Base-by-base conservation (phyloP, 2,113 vertebrate genomes). In the Sapayoa aenigma region DNA sequence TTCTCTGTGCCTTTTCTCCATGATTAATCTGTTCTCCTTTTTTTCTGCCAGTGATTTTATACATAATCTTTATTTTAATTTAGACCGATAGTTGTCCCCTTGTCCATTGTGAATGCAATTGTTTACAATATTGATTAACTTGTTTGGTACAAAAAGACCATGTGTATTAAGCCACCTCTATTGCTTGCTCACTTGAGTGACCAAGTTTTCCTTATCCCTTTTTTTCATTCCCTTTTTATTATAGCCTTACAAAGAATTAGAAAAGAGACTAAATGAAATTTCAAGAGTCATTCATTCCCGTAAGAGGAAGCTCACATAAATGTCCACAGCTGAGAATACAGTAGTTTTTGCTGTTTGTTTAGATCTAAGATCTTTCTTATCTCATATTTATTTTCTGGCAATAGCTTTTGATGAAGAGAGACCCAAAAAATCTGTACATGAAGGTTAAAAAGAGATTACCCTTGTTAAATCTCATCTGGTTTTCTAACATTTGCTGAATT, bases 1-100 rank as follows among this genome's bases (percentile, higher is more conserved):
- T 87, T 91, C 53, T 96, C 66, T 94, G 69, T 87, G 91, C 60
- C 79, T 97, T 93, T 96, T 95, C 78, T 93, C 89, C 82, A 79
- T 78, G 55, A 93, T 96, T 97, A 96, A 74, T 94, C 74, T 91
- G 33, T 87, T 93, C 23, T 53, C 44, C 30, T 73, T 90, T 89
- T 77, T 68, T 87, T 21, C 49, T 72, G 67, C 41, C 83, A 91
- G 30, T 95, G 96, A 87, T 92, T 96, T 96, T 94, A 84, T 90
- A 95, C 60, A 71, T 72, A 87, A 76, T 94, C 56, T 94, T 88
- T 60, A 89, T 94, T 93, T 93, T 94, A 95, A 95, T 94, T 76
- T 93, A 88, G 55, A 27, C 63, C 33, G 46, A 83, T 94, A 86
- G 72, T 80, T 79, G 87, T 96, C 82, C 84, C 94, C 47, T 76